Evolutionary conservation across 2,888 invertebrate species (phyloP), one percentile per base, ranked within the genome.

Genomic region (Electrophaes corylata): DNA sequence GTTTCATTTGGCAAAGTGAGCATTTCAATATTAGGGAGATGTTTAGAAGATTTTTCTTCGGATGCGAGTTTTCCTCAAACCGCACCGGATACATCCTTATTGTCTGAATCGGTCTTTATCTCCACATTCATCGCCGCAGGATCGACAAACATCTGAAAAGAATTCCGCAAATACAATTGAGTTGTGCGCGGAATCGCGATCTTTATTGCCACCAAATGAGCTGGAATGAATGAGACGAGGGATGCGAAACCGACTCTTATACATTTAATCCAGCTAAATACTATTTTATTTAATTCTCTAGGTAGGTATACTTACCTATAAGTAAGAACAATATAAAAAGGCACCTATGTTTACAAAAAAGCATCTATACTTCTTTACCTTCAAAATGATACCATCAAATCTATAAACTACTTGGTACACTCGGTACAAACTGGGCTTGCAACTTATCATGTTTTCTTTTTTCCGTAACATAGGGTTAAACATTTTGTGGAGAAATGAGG

Each of bases 81-180:
- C 35, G 14, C 11, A n/a, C 19, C 40, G n/a, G 23, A 37, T 20
- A 26, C 14, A 29, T 26, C 19, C 39, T 14, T 20, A 46, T 37
- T 53, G 47, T 47, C 5, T 49, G 49, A 33, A 40, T 44, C 44
- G 49, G 14, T 26, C 35, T 43, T 54, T 44, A 55, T 41, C 23
- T 20, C 19, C 41, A 53, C 35, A 50, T 52, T 39, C 26, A 35
- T 33, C 40, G 45, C 33, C 40, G 33, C 26, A 29, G 31, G 46
- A 53, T 46, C 47, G 23, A 47, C 40, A 55, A 48, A 41, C 54
- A 23, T 55, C 47, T 55, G 48, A 43, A 55, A 55, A 55, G 48
- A 49, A 48, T 55, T 53, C 55, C 62, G 40, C 60, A 65, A 71
- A 69, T 66, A 71, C 73, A 72, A 75, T 74, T 71, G 72, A 72